phyloP scores from a whole-genome alignment of 64 coral and sea anemone species.

The Trachythela sp. region DNA sequence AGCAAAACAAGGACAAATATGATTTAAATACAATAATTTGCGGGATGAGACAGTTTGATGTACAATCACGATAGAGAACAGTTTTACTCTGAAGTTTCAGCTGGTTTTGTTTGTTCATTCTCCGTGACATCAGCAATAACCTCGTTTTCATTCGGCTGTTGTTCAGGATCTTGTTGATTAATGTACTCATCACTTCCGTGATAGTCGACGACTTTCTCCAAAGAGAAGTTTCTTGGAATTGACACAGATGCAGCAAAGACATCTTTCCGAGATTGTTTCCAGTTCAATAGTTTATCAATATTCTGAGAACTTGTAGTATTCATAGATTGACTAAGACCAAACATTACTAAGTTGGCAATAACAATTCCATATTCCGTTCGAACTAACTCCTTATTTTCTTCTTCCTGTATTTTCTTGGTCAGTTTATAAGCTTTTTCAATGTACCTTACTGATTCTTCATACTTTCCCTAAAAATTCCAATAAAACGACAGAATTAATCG shows the following conservation, averaged over 20 bases:
- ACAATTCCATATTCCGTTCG: conserved; percentile 12
- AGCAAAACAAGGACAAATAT: too few relatives aligned
- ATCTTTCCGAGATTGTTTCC: conserved; percentile 10
- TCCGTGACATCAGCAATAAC: too few relatives aligned
- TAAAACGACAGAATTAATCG: too few relatives aligned
- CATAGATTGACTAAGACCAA: conserved; percentile 16
- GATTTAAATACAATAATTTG: too few relatives aligned
- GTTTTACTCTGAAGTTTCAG: too few relatives aligned
- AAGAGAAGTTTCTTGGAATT: not conserved
- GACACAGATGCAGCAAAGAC: not conserved
- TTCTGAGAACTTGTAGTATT: not conserved
- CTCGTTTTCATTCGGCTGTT: too few relatives aligned
- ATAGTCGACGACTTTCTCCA: not conserved
- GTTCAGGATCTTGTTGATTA: too few relatives aligned
- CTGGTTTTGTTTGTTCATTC: too few relatives aligned
- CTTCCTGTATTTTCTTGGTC: not conserved
- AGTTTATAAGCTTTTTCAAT: conserved; percentile 6
- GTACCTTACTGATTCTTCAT: not conserved
- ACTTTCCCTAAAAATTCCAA: not conserved
- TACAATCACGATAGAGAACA: too few relatives aligned
- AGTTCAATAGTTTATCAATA: conserved; percentile 6
- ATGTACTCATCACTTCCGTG: not conserved
- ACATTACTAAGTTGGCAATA: not conserved
- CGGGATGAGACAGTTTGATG: too few relatives aligned
- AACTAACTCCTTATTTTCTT: not conserved